phyloP scores from a whole-genome alignment of 1,140 invertebrate species.

The Pachyrhynchus sulphureomaculatus region DNA sequence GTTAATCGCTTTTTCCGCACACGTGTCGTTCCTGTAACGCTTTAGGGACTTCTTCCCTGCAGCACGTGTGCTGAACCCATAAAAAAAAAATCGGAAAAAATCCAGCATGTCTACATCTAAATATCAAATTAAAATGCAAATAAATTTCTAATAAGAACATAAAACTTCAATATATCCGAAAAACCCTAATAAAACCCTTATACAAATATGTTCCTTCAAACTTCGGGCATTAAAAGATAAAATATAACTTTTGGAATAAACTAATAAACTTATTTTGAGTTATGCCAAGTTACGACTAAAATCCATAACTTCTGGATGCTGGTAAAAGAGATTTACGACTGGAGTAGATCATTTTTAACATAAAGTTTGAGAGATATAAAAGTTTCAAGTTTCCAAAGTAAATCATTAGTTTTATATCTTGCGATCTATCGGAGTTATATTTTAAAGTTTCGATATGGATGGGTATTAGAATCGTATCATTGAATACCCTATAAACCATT shows the following conservation, averaged over 20 bases:
- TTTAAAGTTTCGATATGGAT: background rate
- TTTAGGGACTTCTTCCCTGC: no score
- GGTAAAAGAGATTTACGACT: conserved; percentile 1
- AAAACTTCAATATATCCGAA: no score
- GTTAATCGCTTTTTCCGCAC: no score
- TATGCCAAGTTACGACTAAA: conserved; percentile 7
- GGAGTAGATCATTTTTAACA: conserved; percentile 18
- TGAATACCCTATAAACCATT: background rate
- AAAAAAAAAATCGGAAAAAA: no score
- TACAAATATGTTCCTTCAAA: conserved; percentile 6
- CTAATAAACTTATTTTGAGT: conserved; percentile 13
- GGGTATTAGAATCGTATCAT: conserved; percentile 2
- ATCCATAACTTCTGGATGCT: conserved; percentile 7
- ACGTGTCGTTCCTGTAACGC: no score
- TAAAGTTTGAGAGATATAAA: conserved; percentile 12
- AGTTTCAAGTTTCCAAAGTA: conserved; percentile 10
- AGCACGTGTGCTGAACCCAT: no score
- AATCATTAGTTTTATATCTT: conserved; percentile 20
- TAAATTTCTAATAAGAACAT: background rate
- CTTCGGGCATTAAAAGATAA: conserved; percentile 11
- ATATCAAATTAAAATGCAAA: background rate
- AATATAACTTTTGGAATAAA: conserved; percentile 2
- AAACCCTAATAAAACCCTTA: conserved; percentile 7
- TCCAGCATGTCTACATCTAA: no score
- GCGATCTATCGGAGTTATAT: background rate